These are phyloP conservation scores for Smittia sp. DNA, from an alignment of 2,888 invertebrate genomes.

Conservation along the genomic window DNA sequence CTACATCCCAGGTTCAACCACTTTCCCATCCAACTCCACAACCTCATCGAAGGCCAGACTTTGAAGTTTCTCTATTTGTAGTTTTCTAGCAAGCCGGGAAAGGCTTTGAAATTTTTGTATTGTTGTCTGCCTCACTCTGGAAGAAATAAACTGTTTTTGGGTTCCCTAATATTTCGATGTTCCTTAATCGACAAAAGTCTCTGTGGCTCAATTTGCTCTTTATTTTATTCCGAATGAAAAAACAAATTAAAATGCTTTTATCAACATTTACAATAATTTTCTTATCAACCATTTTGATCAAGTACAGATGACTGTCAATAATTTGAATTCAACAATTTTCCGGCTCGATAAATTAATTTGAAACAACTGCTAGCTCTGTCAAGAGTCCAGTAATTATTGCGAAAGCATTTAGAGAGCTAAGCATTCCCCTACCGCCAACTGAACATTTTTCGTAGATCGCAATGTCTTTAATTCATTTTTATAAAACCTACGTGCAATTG, in stretches of 20 bases:
- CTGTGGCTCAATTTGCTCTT: too few species aligned
- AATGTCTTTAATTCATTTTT: neutral
- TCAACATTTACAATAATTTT: constrained; percentile 8
- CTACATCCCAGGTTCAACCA: constrained; percentile 11
- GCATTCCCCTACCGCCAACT: neutral
- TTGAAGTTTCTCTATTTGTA: neutral
- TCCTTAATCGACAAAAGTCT: too few species aligned
- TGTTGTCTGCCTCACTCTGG: too few species aligned
- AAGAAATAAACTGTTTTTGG: too few species aligned
- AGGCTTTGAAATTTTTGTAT: too few species aligned
- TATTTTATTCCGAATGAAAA: neutral
- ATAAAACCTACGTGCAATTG: constrained; percentile 23
- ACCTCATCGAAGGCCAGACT: neutral
- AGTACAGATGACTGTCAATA: too few species aligned
- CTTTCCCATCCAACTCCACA: neutral
- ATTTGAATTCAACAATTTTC: neutral
- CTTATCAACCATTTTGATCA: neutral
- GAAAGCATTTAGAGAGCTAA: neutral
- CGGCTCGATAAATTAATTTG: neutral
- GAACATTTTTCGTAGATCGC: neutral
- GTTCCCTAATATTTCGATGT: too few species aligned
- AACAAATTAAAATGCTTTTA: neutral
- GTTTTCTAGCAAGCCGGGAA: neutral
- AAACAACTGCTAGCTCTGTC: too few species aligned
- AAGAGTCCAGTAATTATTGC: too few species aligned